These are phyloP conservation scores for Calliphora vomitoria DNA, from an alignment of 2,888 invertebrate species.

Conservation along the genomic window DNA sequence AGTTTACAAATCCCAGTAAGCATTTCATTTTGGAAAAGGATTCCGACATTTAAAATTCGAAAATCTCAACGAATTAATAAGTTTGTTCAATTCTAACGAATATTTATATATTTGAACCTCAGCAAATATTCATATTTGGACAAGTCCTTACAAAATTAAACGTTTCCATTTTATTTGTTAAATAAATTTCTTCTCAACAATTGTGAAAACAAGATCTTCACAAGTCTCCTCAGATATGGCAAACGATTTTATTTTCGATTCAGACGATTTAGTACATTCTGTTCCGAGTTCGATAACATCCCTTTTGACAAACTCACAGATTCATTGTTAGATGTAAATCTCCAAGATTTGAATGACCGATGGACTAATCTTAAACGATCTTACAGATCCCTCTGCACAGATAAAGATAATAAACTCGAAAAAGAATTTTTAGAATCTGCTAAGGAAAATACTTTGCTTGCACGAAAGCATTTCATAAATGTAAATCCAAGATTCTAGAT, in stretches of 20 bases:
- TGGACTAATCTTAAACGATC: constrained; percentile 18
- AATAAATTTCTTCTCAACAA: neutral
- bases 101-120: neutral
- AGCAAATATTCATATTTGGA: neutral
- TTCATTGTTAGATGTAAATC: neutral
- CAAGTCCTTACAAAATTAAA: neutral
- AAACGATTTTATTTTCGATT: constrained; percentile 6
- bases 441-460: neutral
- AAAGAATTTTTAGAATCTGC: constrained; percentile 5
- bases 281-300: constrained; percentile 5
- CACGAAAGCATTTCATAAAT: constrained; percentile 15
- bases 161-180: neutral
- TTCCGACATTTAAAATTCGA: no score
- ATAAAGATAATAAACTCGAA: neutral
- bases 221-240: neutral
- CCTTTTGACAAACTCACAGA: constrained; percentile 15
- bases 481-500: constrained; percentile 18
- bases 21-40: no score
- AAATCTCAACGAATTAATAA: no score
- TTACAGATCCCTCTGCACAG: neutral
- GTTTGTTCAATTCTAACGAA: no score
- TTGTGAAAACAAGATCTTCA: neutral
- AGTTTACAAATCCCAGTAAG: no score
- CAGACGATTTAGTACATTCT: constrained; percentile 3
- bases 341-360: neutral